These are phyloP conservation scores for Coreoperca whiteheadi DNA, from an alignment of 2,113 vertebrate genomes.

Conservation along the genomic window DNA sequence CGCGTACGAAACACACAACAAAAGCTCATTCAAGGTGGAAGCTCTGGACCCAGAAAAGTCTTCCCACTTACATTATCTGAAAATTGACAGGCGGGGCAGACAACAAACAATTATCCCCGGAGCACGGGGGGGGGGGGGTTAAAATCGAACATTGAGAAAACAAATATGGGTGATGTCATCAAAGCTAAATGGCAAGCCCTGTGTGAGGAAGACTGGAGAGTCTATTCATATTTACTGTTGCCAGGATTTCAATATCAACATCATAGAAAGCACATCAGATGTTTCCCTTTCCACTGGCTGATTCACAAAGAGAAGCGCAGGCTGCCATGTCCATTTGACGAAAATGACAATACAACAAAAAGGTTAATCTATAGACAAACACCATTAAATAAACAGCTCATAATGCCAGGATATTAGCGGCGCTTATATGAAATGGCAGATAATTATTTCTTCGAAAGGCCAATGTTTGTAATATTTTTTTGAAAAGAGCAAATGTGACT, in stretches of 20 bases:
- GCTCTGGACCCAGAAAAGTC: slow-evolving; percentile 39
- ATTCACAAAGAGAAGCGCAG: slow-evolving; percentile 60
- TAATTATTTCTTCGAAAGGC: slow-evolving; percentile 81
- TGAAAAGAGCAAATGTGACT: slow-evolving; percentile 81
- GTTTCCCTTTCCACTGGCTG: slow-evolving; percentile 66
- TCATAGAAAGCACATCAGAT: slow-evolving; percentile 69
- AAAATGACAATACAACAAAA: slow-evolving; percentile 68
- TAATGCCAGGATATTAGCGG: slow-evolving; percentile 50
- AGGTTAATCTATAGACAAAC: slow-evolving; percentile 83
- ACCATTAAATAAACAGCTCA: slow-evolving; percentile 73
- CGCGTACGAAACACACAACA: slow-evolving; percentile 18
- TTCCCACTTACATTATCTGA: slow-evolving; percentile 78
- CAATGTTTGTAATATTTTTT: slow-evolving; percentile 81
- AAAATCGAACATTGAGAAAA: slow-evolving; percentile 80
- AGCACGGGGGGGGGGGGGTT: slow-evolving; percentile 13
- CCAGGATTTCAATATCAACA: slow-evolving; percentile 70
- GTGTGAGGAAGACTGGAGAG: slow-evolving; percentile 71
- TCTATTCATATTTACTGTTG: slow-evolving; percentile 76
- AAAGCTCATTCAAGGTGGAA: slow-evolving; percentile 11
- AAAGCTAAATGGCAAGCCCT: slow-evolving; percentile 80
- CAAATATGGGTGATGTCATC: slow-evolving; percentile 77
- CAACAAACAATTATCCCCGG: slow-evolving; percentile 82
- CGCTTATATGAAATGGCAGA: slow-evolving; percentile 72
- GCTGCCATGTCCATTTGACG: slow-evolving; percentile 59
- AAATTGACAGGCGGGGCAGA: slow-evolving; percentile 81